phyloP scores from a whole-genome alignment of 2,888 invertebrate species.

The Cerastis leucographa region DNA sequence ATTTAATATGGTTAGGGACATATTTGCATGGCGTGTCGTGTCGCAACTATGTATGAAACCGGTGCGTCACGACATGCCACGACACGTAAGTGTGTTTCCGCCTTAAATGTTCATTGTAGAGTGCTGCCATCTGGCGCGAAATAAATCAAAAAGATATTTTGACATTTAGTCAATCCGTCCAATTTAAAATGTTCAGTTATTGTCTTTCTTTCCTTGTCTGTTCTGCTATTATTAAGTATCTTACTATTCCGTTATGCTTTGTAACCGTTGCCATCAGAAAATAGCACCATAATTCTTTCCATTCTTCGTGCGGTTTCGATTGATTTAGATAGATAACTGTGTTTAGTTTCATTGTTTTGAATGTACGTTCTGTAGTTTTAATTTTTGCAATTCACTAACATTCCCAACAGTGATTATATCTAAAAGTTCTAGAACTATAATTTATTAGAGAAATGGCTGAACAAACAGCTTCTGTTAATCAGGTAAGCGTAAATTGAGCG shows the following conservation, averaged over 20 bases:
- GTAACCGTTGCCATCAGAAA: not conserved
- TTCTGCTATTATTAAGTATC: not conserved
- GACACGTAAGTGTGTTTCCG: too few species aligned
- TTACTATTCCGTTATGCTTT: not conserved
- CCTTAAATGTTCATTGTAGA: not conserved
- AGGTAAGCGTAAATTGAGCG: conserved; percentile 62
- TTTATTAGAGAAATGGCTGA: conserved; percentile 64
- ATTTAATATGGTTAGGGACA: too few species aligned
- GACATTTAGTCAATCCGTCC: conserved; percentile 34
- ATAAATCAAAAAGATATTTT: not conserved
- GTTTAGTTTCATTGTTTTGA: conserved; percentile 57
- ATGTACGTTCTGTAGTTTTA: conserved; percentile 37
- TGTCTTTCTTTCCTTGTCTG: conserved; percentile 31
- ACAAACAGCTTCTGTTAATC: conserved; percentile 69
- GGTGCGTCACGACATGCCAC: too few species aligned
- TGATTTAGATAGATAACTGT: conserved; percentile 23
- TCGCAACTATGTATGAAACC: too few species aligned
- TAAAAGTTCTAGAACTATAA: not conserved
- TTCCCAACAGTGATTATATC: conserved; percentile 24
- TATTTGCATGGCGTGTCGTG: too few species aligned
- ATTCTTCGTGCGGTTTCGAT: conserved; percentile 40
- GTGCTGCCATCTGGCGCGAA: conserved; percentile 47
- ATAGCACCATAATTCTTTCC: conserved; percentile 16
- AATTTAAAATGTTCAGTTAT: conserved; percentile 1
- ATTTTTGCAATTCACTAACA: conserved; percentile 33